Base-by-base conservation (phyloP, 1,140 invertebrate genomes). In the Drosophila suzukii region DNA sequence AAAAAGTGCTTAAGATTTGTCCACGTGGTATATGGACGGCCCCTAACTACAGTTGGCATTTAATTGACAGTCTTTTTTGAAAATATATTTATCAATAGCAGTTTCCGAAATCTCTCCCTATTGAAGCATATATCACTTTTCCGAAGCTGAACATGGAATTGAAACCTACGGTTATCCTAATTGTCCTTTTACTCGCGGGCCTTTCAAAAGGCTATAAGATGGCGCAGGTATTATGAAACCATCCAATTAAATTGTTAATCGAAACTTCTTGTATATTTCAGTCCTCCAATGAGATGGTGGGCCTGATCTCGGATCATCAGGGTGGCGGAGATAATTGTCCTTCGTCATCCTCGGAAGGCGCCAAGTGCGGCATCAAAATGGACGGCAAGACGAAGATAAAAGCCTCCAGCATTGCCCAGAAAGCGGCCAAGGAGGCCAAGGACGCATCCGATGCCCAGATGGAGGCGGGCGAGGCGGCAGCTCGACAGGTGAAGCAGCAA, bases 371-470 rank as follows among this genome's bases (percentile, higher is more conserved):
- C 1, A 38, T 66, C 6, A 66, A 60, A 15, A 5, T 70, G 3
- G 44, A 34, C 7, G 12, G 32, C 17, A 47, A 30, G n/a, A 3
- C 44, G 5, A 71, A 51, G 20, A 15, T 49, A 2, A 83, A 59
- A 32, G 94, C 94, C 0, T 92, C 93, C 0, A 94, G 92, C 81
- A 95, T 95, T 75, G 95, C 95, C 0, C 93, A 94, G 53, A 95
- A 95, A 75, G 95, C 95, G 1, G 95, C 95, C 0, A 93, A 94
- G 17, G 94, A 94, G 81, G 94, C 94, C 0, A 95, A 94, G 73
- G 94, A 94, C 0, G 94, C 94, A 0, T 94, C 94, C 15, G 95
- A 95, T 55, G 94, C 94, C 0, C 95, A 95, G 77, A 93, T 94
- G 62, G 93, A 94, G 3, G 95, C 95, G 3, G 95, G 94, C 2